phyloP scores from a whole-genome alignment of 2,888 invertebrate species.

The Drosophila cyrtoloma region DNA sequence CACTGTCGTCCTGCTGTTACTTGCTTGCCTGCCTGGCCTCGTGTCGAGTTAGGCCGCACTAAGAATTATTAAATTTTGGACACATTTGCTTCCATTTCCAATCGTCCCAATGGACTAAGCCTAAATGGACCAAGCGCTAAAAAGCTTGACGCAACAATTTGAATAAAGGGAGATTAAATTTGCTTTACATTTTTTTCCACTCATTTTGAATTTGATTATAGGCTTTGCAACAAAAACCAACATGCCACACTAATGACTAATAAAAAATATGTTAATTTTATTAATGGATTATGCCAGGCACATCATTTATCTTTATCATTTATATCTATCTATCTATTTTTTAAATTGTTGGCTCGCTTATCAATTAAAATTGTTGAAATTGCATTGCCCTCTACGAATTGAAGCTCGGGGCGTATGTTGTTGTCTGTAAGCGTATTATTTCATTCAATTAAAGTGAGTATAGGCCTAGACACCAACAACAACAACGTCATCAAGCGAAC shows the following conservation, averaged over 20 bases:
- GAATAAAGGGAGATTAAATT: slow-evolving; percentile 68
- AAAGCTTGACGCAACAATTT: slow-evolving; percentile 67
- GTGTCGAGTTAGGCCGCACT: slow-evolving; percentile 42
- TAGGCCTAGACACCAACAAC: slow-evolving; percentile 47
- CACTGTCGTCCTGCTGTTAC: slow-evolving; percentile 2
- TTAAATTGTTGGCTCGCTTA: slow-evolving; percentile 65
- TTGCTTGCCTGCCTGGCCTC: neutral
- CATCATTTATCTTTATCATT: slow-evolving; percentile 51
- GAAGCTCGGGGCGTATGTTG: slow-evolving; percentile 8
- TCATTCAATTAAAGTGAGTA: slow-evolving; percentile 71
- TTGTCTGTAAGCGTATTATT: slow-evolving; percentile 59
- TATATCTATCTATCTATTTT: slow-evolving; percentile 3
- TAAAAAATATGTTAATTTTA: slow-evolving; percentile 73
- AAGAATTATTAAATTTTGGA: slow-evolving; percentile 75
- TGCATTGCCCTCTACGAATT: slow-evolving; percentile 63
- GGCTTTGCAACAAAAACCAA: neutral
- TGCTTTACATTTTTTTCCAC: slow-evolving; percentile 6
- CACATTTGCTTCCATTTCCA: slow-evolving; percentile 58
- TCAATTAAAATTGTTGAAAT: slow-evolving; percentile 79
- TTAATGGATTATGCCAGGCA: slow-evolving; percentile 74
- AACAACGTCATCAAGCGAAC: slow-evolving; percentile 13
- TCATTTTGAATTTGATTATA: slow-evolving; percentile 16
- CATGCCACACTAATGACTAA: slow-evolving; percentile 60
- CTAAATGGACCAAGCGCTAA: slow-evolving; percentile 49
- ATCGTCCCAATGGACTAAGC: slow-evolving; percentile 27